Evolutionary conservation across 2,888 invertebrate genomes (phyloP).

Genomic region (Platycheirus albimanus): DNA sequence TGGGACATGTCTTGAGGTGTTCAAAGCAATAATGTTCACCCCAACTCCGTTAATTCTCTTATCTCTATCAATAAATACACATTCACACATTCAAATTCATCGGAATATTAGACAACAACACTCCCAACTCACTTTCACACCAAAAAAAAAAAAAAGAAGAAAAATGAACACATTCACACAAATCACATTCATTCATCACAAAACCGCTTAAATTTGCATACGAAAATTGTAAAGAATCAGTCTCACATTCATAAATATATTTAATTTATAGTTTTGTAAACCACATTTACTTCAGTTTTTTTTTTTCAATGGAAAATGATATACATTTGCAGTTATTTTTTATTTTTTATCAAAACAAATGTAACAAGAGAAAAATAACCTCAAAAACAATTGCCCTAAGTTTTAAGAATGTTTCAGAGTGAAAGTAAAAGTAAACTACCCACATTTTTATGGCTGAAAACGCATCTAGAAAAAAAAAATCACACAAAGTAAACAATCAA

Average conservation of each 20-base stretch:
- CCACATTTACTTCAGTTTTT: constrained; percentile 48
- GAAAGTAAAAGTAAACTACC: constrained; percentile 13
- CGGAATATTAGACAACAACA: no score
- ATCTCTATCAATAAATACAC: no score
- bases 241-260: constrained; percentile 68
- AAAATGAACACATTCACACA: constrained; percentile 6
- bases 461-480: constrained; percentile 24
- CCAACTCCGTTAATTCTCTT: no score
- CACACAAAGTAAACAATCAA: background rate
- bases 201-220: constrained; percentile 64
- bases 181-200: background rate
- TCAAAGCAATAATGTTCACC: no score
- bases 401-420: constrained; percentile 38
- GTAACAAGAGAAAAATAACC: constrained; percentile 7
- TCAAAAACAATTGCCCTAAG: constrained; percentile 23
- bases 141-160: constrained; percentile 11
- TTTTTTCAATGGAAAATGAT: constrained; percentile 46
- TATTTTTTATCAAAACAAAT: constrained; percentile 19
- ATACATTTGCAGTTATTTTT: constrained; percentile 4
- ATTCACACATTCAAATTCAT: no score
- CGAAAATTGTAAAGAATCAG: constrained; percentile 74
- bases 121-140: constrained; percentile 18
- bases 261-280: constrained; percentile 54
- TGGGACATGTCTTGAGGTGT: no score
- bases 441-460: constrained; percentile 14